Evolutionary conservation across 1,140 invertebrate genomes (phyloP).

Genomic region (Drosophila sproati): DNA sequence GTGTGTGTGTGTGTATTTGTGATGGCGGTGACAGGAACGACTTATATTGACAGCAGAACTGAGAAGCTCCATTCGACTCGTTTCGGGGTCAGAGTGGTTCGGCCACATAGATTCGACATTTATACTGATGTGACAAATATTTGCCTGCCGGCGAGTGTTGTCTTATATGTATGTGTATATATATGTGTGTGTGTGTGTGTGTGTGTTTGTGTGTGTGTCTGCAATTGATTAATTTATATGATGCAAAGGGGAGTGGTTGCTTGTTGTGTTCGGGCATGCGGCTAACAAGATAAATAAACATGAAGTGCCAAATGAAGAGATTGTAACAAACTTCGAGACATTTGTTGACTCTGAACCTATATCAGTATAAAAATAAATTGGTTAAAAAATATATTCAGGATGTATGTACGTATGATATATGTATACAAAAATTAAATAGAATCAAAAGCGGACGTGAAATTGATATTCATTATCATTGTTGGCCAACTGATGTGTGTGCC

Average conservation of each 20-base stretch:
- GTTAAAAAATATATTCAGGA: not conserved
- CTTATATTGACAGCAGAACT: constrained; percentile 73
- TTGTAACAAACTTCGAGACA: constrained; percentile 18
- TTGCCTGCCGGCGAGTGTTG: constrained; percentile 29
- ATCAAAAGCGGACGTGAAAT: not conserved
- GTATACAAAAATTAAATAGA: not conserved
- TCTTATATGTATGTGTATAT: not conserved
- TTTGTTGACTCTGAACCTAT: constrained; percentile 1
- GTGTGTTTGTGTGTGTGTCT: constrained; percentile 33
- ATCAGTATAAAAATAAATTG: not conserved
- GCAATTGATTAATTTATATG: constrained; percentile 81
- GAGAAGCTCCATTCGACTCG: constrained; percentile 54
- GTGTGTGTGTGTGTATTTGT: constrained; percentile 63
- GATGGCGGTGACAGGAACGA: constrained; percentile 66
- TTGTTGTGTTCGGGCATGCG: constrained; percentile 29
- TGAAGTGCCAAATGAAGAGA: constrained; percentile 39
- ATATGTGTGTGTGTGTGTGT: constrained; percentile 10
- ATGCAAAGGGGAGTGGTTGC: constrained; percentile 32
- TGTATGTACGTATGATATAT: not conserved
- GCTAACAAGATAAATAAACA: constrained; percentile 57
- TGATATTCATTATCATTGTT: constrained; percentile 6
- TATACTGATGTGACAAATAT: constrained; percentile 61
- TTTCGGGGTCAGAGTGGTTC: constrained; percentile 5
- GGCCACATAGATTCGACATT: constrained; percentile 32
- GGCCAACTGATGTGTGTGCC: not conserved